Percentiles rank a stretch among this genome's conserved stretches.
phyloP scores from a whole-genome alignment of 2,113 vertebrate genomes.

The Neopipo cinnamomea region DNA sequence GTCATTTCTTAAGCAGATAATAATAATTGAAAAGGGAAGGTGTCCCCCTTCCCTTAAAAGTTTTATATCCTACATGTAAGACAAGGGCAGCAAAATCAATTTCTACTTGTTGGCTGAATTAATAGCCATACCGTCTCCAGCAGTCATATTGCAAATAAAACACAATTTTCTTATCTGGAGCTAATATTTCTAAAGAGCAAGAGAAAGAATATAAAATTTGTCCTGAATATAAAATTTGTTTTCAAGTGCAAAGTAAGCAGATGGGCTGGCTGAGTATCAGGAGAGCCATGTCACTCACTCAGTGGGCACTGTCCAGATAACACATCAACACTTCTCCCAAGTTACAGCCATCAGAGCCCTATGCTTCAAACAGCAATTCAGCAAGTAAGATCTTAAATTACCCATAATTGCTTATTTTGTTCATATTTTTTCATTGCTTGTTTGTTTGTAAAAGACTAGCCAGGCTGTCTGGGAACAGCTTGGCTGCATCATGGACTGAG shows the following conservation, averaged over 20 bases:
- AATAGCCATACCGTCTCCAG: background rate
- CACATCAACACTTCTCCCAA: conserved; percentile 17
- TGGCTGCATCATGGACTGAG: conserved; percentile 47
- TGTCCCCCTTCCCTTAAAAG: background rate
- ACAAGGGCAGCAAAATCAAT: background rate
- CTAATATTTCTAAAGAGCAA: conserved; percentile 7
- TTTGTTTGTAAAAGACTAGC: conserved; percentile 46
- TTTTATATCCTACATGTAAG: background rate
- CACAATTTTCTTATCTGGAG: background rate
- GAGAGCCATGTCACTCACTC: conserved; percentile 4
- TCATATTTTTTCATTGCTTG: background rate
- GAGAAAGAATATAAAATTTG: background rate
- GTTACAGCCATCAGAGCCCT: background rate
- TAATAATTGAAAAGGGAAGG: background rate
- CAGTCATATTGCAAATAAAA: background rate
- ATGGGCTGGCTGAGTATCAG: conserved; percentile 35
- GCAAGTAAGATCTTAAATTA: conserved; percentile 32
- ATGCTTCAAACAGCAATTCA: background rate
- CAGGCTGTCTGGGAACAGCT: conserved; percentile 59
- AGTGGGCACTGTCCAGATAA: conserved; percentile 42
- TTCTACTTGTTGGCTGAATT: background rate
- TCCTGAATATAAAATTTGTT: conserved; percentile 31
- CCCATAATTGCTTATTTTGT: conserved; percentile 23
- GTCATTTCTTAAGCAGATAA: background rate
- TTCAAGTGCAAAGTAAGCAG: conserved; percentile 43